phyloP scores from a whole-genome alignment of 2,797 vertebrate genomes.

The Arctocebus calabarensis region DNA sequence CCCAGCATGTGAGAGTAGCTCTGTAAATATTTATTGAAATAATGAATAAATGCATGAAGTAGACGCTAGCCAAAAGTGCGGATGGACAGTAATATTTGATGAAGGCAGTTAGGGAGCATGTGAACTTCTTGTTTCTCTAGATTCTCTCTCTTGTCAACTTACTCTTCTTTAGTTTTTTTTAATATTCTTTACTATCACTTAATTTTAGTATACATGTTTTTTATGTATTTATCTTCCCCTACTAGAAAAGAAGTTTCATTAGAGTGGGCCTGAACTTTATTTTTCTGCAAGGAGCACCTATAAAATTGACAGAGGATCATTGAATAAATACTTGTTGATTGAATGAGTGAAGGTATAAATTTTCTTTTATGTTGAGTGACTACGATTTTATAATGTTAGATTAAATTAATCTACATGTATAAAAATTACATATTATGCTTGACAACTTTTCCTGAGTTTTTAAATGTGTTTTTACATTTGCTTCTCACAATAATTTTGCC shows the following conservation, averaged over 20 bases:
- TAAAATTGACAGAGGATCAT: neutral
- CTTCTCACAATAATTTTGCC: neutral
- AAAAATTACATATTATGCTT: neutral
- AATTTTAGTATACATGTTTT: neutral
- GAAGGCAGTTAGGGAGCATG: neutral
- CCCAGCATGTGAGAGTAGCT: neutral
- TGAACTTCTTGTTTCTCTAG: neutral
- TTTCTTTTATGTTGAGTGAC: neutral
- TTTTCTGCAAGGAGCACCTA: neutral
- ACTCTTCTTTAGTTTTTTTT: neutral
- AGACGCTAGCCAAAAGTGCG: constrained; percentile 34
- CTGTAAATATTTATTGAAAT: constrained; percentile 57
- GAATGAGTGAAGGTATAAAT: neutral
- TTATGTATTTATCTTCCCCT: neutral
- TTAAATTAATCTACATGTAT: neutral
- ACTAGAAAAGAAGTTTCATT: neutral
- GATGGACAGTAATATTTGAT: neutral
- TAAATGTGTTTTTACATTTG: neutral
- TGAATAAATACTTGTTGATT: neutral
- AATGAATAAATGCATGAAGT: constrained; percentile 55
- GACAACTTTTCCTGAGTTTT: neutral
- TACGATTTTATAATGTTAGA: neutral
- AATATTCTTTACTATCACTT: neutral
- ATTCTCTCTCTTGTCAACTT: neutral
- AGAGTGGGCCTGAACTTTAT: neutral